phyloP scores from a whole-genome alignment of 2,888 invertebrate species.

The Octodonta nipae region DNA sequence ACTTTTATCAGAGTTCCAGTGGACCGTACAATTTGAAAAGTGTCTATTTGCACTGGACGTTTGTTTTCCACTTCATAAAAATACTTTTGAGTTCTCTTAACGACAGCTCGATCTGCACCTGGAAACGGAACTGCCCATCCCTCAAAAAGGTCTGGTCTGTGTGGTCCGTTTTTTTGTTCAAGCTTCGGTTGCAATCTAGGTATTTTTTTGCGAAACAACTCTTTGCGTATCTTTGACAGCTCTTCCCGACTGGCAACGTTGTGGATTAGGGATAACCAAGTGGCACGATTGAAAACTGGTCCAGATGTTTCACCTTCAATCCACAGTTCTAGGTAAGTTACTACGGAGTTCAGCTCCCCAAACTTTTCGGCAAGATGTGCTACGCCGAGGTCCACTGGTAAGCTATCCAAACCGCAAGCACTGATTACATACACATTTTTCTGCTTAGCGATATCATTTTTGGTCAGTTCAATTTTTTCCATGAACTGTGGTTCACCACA shows the following conservation, averaged over 20 bases:
- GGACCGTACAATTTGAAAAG: constrained; percentile 46
- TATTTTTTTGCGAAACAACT: constrained; percentile 45
- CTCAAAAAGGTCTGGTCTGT: constrained; percentile 14
- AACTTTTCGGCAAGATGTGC: constrained; percentile 67
- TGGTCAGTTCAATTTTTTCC: too few relatives aligned
- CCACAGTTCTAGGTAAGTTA: constrained; percentile 46
- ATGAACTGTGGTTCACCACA: too few relatives aligned
- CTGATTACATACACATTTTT: constrained; percentile 78
- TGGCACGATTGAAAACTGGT: constrained; percentile 61
- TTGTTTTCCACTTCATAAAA: constrained; percentile 52
- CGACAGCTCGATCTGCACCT: constrained; percentile 71
- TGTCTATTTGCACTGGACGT: constrained; percentile 65
- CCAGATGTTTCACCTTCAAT: constrained; percentile 32
- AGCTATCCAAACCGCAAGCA: constrained; percentile 87
- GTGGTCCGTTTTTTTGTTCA: constrained; percentile 18
- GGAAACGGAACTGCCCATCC: constrained; percentile 47
- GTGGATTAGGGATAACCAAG: constrained; percentile 79
- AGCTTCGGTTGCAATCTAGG: constrained; percentile 49
- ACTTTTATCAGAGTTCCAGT: constrained; percentile 39
- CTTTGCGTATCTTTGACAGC: constrained; percentile 48
- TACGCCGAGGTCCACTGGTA: constrained; percentile 79
- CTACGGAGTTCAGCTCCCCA: constrained; percentile 67
- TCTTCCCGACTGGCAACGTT: constrained; percentile 55
- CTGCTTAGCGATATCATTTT: too few relatives aligned
- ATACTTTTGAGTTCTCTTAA: constrained; percentile 66